Conservation (phyloP, 2,113 vertebrate species). For the Bubo bubo region DNA sequence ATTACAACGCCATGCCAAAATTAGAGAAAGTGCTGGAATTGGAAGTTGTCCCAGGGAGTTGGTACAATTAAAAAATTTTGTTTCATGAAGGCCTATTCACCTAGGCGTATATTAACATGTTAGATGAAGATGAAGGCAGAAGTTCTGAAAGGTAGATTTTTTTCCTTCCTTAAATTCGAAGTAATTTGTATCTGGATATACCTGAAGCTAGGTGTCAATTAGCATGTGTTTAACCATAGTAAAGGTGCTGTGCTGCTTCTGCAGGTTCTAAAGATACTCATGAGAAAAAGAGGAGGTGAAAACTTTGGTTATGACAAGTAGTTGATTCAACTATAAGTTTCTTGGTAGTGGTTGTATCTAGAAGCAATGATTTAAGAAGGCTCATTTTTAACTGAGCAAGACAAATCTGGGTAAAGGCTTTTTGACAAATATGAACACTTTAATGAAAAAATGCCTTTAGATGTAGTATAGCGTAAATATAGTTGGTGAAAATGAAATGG, state of each 20-base stretch:
- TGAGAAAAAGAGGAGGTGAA: not conserved
- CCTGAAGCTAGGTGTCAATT: not conserved
- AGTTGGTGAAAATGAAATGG: not conserved
- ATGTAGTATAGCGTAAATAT: not conserved
- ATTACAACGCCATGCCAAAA: not conserved
- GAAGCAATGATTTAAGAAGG: not conserved
- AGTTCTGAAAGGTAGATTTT: not conserved
- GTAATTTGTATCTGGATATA: not conserved
- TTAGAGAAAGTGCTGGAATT: not conserved
- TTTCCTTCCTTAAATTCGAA: not conserved
- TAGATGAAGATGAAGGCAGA: not conserved
- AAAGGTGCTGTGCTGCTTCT: not conserved
- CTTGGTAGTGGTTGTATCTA: not conserved
- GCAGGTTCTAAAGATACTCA: not conserved
- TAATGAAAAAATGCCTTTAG: not conserved
- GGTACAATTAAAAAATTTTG: not conserved
- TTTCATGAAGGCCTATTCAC: not conserved
- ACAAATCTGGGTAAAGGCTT: not conserved
- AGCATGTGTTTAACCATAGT: not conserved
- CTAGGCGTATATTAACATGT: rapidly evolving
- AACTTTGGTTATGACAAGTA: not conserved
- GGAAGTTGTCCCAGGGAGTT: not conserved
- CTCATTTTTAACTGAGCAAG: not conserved
- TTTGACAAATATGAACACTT: not conserved
- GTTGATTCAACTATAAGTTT: not conserved